Percentiles rank a stretch among this genome's conserved stretches.
Conservation (phyloP, 2,888 invertebrate species). For the Crocallis elinguaria region DNA sequence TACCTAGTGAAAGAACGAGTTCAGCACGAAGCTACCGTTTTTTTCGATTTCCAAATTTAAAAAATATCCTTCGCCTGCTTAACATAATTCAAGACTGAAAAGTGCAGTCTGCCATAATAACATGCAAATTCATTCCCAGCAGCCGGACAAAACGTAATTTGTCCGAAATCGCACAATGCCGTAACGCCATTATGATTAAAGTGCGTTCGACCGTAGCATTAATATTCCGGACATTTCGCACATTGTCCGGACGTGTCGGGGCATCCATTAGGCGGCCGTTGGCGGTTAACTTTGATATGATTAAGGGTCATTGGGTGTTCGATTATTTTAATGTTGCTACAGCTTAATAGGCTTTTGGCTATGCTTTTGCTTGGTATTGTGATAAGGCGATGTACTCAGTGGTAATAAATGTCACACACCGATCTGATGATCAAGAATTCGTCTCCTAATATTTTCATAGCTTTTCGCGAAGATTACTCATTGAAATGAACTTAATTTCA, state of each 20-base stretch:
- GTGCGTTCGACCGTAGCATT: constrained; percentile 37
- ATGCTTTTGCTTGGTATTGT: too few relatives aligned
- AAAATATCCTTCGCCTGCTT: background rate
- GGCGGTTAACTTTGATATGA: constrained; percentile 4
- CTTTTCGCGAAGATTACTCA: too few relatives aligned
- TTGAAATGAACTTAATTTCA: too few relatives aligned
- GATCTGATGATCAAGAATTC: too few relatives aligned
- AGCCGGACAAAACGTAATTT: constrained; percentile 10
- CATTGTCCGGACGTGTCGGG: constrained; percentile 38
- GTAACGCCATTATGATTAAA: constrained; percentile 40
- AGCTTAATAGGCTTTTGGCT: background rate
- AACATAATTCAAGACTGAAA: constrained; percentile 1
- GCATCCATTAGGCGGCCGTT: constrained; percentile 8
- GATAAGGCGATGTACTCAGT: too few relatives aligned
- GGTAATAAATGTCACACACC: too few relatives aligned
- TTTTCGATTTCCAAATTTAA: background rate
- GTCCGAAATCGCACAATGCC: constrained; percentile 21
- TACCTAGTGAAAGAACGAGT: too few relatives aligned
- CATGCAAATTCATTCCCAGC: constrained; percentile 14
- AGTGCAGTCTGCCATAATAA: background rate
- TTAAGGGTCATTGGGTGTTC: background rate
- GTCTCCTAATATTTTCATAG: too few relatives aligned
- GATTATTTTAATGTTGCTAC: background rate
- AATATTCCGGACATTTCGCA: constrained; percentile 47
- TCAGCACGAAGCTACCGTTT: too few relatives aligned